phyloP scores from a whole-genome alignment of 2,888 invertebrate genomes.

The Zaprionus lineosus region DNA sequence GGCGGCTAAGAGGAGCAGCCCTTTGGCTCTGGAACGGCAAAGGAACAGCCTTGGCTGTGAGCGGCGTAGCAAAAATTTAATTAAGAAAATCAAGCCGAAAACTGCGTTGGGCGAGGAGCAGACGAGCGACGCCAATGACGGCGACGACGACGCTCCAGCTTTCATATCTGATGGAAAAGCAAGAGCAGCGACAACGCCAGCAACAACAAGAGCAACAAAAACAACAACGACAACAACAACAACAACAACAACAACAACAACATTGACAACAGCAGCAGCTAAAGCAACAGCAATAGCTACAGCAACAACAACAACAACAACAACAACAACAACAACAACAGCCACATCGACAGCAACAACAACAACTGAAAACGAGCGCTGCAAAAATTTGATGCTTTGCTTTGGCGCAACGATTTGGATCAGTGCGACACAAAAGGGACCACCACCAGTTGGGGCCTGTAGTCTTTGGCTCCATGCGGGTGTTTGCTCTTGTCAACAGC shows the following conservation, averaged over 20 bases:
- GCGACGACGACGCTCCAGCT: slow-evolving; percentile 71
- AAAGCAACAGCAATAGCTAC: slow-evolving; percentile 53
- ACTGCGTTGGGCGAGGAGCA: slow-evolving; percentile 67
- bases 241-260: slow-evolving; percentile 30
- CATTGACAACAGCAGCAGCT: too few relatives aligned
- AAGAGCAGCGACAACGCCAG: slow-evolving; percentile 61
- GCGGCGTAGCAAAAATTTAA: slow-evolving; percentile 77
- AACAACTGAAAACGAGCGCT: slow-evolving; percentile 68
- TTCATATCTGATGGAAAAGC: slow-evolving; percentile 77
- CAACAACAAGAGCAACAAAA: slow-evolving; percentile 38
- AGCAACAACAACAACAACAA: slow-evolving; percentile 33
- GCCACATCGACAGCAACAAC: slow-evolving; percentile 27
- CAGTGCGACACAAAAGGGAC: slow-evolving; percentile 76
- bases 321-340: slow-evolving; percentile 31
- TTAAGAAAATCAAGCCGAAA: slow-evolving; percentile 78
- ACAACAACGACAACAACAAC: slow-evolving; percentile 29
- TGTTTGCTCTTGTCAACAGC: slow-evolving; percentile 58
- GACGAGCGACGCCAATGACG: slow-evolving; percentile 55
- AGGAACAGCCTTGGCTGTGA: slow-evolving; percentile 67
- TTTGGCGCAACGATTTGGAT: slow-evolving; percentile 61
- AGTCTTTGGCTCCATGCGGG: slow-evolving; percentile 54
- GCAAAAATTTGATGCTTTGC: slow-evolving; percentile 74
- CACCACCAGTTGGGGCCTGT: slow-evolving; percentile 62
- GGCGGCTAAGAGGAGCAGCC: slow-evolving; percentile 38
- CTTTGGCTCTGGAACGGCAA: slow-evolving; percentile 30